Percentiles rank a stretch among this genome's conserved stretches.
These are phyloP conservation scores for Nothura maculosa DNA, from an alignment of 2,797 vertebrate genomes.

Conservation along the genomic window DNA sequence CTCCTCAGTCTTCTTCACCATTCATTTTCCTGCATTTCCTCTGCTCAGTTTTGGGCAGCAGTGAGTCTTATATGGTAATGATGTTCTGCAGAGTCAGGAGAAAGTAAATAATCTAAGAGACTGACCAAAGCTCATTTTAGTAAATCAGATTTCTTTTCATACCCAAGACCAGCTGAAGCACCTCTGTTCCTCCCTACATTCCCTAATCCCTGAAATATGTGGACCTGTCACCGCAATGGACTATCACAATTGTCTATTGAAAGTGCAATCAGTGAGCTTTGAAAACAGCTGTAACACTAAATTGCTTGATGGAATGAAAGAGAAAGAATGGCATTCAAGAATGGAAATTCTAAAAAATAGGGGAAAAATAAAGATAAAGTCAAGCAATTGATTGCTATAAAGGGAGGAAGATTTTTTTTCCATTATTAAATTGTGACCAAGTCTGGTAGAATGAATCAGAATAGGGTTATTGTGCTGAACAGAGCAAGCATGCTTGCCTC, in stretches of 20 bases:
- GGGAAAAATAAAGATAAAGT: not conserved
- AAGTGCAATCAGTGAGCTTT: fast-evolving
- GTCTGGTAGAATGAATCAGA: not conserved
- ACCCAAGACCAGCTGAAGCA: not conserved
- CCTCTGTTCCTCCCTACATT: not conserved
- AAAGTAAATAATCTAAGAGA: not conserved
- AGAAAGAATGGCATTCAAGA: not conserved
- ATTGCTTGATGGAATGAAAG: not conserved
- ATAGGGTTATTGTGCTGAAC: not conserved
- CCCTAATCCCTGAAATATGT: not conserved
- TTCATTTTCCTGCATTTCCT: not conserved
- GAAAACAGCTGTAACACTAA: not conserved
- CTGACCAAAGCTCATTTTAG: not conserved
- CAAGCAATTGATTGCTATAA: not conserved
- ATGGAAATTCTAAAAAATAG: not conserved
- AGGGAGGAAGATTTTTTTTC: not conserved
- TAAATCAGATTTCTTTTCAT: not conserved
- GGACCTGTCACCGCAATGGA: not conserved
- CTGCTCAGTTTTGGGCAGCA: not conserved
- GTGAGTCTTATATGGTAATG: not conserved
- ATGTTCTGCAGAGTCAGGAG: not conserved
- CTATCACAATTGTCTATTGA: not conserved
- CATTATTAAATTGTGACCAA: not conserved
- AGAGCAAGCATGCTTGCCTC: not conserved
- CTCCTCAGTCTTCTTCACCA: not conserved